These are phyloP conservation scores for Eubasilissa splendida DNA, from an alignment of 2,888 invertebrate genomes.

Conservation along the genomic window DNA sequence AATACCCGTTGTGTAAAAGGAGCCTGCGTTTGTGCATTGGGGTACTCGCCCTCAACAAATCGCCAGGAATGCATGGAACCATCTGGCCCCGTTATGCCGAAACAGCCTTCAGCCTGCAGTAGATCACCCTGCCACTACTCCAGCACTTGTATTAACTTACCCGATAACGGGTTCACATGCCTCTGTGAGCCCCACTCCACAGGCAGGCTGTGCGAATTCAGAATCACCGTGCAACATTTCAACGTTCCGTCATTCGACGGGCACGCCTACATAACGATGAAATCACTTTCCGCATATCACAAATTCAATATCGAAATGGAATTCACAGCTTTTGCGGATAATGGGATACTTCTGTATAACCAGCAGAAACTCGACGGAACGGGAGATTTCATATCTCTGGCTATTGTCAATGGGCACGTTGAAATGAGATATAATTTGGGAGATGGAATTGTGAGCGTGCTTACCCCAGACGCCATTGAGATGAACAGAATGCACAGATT, in stretches of 20 bases:
- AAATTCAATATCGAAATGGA: constrained; percentile 89
- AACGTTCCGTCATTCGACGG: constrained; percentile 88
- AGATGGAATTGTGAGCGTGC: constrained; percentile 83
- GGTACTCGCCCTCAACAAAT: constrained; percentile 76
- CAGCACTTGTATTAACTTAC: constrained; percentile 76
- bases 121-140: constrained; percentile 78
- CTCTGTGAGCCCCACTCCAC: constrained; percentile 80
- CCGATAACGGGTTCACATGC: constrained; percentile 77
- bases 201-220: constrained; percentile 82
- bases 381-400: constrained; percentile 89
- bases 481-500: constrained; percentile 85
- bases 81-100: constrained; percentile 65
- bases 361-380: constrained; percentile 87
- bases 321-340: constrained; percentile 86
- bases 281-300: constrained; percentile 85
- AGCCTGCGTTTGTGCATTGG: constrained; percentile 77
- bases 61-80: constrained; percentile 75
- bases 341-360: constrained; percentile 89
- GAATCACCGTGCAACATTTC: constrained; percentile 74
- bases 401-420: constrained; percentile 86
- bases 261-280: constrained; percentile 84
- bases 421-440: constrained; percentile 90
- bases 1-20: constrained; percentile 77
- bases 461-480: constrained; percentile 82
- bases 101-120: constrained; percentile 72